Conservation (phyloP, 2,888 invertebrate species). For the Napeogenes sylphis region DNA sequence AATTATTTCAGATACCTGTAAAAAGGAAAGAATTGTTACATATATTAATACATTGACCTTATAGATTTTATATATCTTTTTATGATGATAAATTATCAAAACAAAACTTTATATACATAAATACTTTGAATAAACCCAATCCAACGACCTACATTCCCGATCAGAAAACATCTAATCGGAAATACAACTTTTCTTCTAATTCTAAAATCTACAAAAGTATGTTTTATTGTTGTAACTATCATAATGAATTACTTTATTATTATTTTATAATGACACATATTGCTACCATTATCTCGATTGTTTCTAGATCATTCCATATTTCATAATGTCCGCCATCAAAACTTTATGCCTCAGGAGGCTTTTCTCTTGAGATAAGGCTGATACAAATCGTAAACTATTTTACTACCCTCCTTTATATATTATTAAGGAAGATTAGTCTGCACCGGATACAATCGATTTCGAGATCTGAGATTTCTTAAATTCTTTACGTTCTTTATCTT, state of each 20-base stretch:
- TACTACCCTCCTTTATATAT: constrained; percentile 44
- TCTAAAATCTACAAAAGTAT: constrained; percentile 1
- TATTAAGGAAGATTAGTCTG: constrained; percentile 34
- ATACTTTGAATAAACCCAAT: too few species aligned
- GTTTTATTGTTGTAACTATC: constrained; percentile 9
- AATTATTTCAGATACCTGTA: neutral
- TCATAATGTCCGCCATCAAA: constrained; percentile 55
- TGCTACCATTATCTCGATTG: constrained; percentile 42
- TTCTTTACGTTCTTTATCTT: constrained; percentile 23
- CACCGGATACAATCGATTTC: constrained; percentile 26
- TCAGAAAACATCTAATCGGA: neutral
- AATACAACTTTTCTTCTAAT: neutral
- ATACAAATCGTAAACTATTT: constrained; percentile 58
- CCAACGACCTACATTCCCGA: too few species aligned
- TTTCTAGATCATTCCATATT: constrained; percentile 37
- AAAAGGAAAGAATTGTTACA: too few species aligned
- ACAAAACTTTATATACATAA: too few species aligned
- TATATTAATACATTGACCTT: too few species aligned
- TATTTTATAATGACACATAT: constrained; percentile 23
- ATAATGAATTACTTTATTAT: constrained; percentile 12
- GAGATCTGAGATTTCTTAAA: constrained; percentile 34
- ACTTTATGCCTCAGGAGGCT: constrained; percentile 48
- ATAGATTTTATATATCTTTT: too few species aligned
- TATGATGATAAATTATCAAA: too few species aligned
- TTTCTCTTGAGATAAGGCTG: constrained; percentile 35